A percentile compares a stretch with the other conserved stretches of the same genome.
Conservation (phyloP, 2,113 vertebrate genomes). For the Andinoacara biseriatus region DNA sequence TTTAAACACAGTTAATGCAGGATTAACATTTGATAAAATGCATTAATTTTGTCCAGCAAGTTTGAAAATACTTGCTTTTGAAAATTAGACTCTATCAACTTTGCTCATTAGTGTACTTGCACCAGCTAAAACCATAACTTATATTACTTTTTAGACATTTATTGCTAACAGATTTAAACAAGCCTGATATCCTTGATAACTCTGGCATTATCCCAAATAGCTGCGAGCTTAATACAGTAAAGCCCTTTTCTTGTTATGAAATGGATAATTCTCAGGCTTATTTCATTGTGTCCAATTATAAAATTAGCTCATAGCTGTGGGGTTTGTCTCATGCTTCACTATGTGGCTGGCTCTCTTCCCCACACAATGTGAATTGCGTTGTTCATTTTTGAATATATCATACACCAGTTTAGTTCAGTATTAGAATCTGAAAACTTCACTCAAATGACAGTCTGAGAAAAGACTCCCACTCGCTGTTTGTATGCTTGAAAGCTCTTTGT, state of each 20-base stretch:
- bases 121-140: slow-evolving; percentile 4
- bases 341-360: slow-evolving; percentile 16
- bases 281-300: slow-evolving; percentile 42
- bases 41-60: neutral
- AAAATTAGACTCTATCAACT: neutral
- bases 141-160: neutral
- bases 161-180: slow-evolving; percentile 21
- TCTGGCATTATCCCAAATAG: slow-evolving; percentile 15
- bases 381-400: slow-evolving; percentile 9
- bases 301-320: slow-evolving; percentile 34
- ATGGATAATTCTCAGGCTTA: slow-evolving; percentile 9
- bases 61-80: slow-evolving; percentile 4
- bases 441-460: slow-evolving; percentile 3
- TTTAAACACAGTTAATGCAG: neutral
- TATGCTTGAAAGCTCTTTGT: slow-evolving; percentile 7
- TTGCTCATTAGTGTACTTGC: neutral
- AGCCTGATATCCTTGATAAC: neutral
- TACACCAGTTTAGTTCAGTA: slow-evolving; percentile 2
- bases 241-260: slow-evolving; percentile 19
- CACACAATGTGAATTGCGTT: neutral
- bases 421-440: slow-evolving; percentile 35
- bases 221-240: slow-evolving; percentile 23
- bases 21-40: slow-evolving; percentile 8
- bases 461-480: slow-evolving; percentile 14
- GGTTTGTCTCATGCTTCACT: slow-evolving; percentile 21